Conservation (phyloP, 2,888 invertebrate species). For the Athripsodes cinereus region DNA sequence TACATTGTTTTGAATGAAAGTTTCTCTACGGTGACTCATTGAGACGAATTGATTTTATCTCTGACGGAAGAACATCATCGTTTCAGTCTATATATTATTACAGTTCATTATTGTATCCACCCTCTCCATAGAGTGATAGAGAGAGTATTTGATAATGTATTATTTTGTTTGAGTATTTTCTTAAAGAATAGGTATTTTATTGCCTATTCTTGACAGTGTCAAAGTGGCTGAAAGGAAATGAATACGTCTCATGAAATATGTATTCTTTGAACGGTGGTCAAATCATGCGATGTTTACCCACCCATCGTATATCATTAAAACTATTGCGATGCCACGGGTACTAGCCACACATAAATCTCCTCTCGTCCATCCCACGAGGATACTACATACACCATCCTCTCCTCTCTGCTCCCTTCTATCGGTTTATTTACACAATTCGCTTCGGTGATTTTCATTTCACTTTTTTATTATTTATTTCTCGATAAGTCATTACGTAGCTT, state of each 20-base stretch:
- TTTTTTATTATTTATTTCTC: no score
- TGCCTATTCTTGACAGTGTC: conserved; percentile 6
- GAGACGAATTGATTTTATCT: no score
- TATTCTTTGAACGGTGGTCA: conserved; percentile 20
- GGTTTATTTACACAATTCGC: neutral
- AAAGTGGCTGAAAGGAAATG: conserved; percentile 11
- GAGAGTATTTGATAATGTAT: no score
- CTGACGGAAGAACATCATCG: no score
- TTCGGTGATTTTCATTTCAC: neutral
- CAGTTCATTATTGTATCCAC: no score
- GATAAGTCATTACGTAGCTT: no score
- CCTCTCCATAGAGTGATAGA: no score
- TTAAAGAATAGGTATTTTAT: conserved; percentile 11
- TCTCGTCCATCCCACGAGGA: no score
- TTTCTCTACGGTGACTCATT: no score
- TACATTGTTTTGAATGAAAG: no score
- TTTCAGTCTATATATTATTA: no score
- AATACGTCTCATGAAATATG: conserved; percentile 23
- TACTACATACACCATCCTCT: neutral
- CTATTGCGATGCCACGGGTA: neutral
- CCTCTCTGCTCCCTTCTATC: neutral
- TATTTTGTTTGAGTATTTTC: no score
- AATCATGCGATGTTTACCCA: conserved; percentile 17
- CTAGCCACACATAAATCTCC: neutral
- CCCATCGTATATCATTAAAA: conserved; percentile 4